A percentile compares a stretch with the other conserved stretches of the same genome.
Conservation (phyloP, 2,113 vertebrate genomes). For the Dolichotis patagonum region DNA sequence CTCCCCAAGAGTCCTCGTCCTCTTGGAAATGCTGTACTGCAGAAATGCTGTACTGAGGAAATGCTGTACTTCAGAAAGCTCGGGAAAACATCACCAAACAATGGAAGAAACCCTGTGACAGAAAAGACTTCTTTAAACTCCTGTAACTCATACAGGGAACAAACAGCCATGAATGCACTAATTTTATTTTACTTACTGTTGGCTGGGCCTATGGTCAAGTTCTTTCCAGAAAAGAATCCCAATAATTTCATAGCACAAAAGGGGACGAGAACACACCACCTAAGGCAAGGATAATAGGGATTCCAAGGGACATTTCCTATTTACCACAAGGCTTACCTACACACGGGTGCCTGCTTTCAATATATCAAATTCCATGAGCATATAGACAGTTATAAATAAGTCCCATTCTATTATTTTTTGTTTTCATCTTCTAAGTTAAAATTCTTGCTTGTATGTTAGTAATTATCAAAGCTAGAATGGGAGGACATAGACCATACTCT, state of each 20-base stretch:
- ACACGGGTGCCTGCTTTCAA: neutral
- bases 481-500: neutral
- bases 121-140: neutral
- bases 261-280: neutral
- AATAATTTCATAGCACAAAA: neutral
- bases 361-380: neutral
- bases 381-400: neutral
- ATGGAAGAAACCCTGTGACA: neutral
- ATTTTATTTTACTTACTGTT: neutral
- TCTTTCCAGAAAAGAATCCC: neutral
- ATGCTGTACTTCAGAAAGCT: neutral
- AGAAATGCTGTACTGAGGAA: neutral
- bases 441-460: neutral
- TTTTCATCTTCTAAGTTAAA: neutral
- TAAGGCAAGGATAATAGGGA: neutral
- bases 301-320: neutral
- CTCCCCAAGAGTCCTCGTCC: neutral
- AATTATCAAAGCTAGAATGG: neutral
- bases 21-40: neutral
- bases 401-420: neutral
- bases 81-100: neutral
- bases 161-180: neutral
- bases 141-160: neutral
- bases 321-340: neutral
- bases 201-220: neutral